Base-by-base conservation (phyloP, 2,113 vertebrate species). In the Castor canadensis region DNA sequence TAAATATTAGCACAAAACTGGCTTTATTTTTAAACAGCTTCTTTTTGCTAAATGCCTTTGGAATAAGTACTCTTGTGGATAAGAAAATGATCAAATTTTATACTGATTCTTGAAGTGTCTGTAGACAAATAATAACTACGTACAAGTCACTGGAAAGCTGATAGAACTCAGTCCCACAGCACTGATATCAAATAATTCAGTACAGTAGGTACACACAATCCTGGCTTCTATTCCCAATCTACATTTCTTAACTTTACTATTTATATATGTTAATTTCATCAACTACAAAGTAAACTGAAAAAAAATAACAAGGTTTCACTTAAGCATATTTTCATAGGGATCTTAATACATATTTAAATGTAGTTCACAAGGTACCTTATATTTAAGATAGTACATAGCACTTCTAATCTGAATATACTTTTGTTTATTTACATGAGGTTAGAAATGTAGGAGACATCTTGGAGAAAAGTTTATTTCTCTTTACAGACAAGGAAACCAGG, bases 21-120 rank as follows among this genome's bases (percentile, higher is more conserved):
- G 15, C 6, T 79, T 89, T 4, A 24, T 35, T 92, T 87, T 67
- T 47, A 77, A 95, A 80, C n/a, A n/a, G n/a, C n/a, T n/a, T n/a
- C n/a, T n/a, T 54, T 28, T 60, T 60, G 58, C 58, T 60, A 1
- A n/a, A n/a, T n/a, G 12, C 45, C 79, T 93, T 47, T 81, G 56
- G 84, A 95, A 84, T 2, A 87, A 94, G 67, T 30, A 76, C 1
- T 26, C 28, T 49, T 79, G 28, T 58, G 13, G 45, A 84, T 35
- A 95, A 94, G 47, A 17, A 95, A 77, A 94, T 69, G 47, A 62
- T 73, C 28, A 64, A 28, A 94, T 49, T 49, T 89, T 87, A 71
- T 4, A 60, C 5, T 13, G 8, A 75, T 40, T 64, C 90, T 88
- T 88, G 43, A 95, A 86, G 20, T 56, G 30, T 71, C 5, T 89